phyloP scores from a whole-genome alignment of 2,888 invertebrate genomes.

The Campoletis raptor region DNA sequence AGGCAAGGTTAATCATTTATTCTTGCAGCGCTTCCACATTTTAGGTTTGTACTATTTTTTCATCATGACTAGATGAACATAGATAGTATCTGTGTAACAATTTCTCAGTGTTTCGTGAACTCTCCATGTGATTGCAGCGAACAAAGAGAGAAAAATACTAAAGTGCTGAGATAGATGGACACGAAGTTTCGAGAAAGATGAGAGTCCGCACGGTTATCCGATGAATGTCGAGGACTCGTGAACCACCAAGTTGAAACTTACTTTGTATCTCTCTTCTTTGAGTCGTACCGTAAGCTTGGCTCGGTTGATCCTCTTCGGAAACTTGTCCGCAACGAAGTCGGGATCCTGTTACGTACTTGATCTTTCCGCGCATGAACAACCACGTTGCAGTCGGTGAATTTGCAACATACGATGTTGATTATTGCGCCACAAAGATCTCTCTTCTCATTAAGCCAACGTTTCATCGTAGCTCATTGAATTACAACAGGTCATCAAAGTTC shows the following conservation, averaged over 20 bases:
- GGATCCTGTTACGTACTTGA: conserved; percentile 51
- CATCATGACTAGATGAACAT: not conserved
- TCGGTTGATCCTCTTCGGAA: conserved; percentile 24
- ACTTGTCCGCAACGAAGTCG: conserved; percentile 39
- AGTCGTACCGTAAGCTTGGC: not conserved
- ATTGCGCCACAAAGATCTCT: conserved; percentile 11
- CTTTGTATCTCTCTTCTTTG: not conserved
- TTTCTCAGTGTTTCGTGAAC: not conserved
- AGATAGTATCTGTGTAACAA: not conserved
- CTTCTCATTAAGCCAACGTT: conserved; percentile 15
- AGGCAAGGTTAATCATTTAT: not conserved
- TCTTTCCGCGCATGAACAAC: conserved; percentile 31
- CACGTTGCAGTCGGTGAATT: conserved; percentile 7
- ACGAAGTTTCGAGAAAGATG: not conserved
- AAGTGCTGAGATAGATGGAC: not conserved
- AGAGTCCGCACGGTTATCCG: conserved; percentile 20
- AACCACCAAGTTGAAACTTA: conserved; percentile 27
- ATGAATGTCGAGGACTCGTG: conserved; percentile 28
- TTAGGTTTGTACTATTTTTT: not conserved
- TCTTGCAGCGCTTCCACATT: not conserved
- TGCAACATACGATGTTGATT: conserved; percentile 24
- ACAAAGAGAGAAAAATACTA: not conserved
- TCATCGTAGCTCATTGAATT: conserved; percentile 25
- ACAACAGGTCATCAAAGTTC: not conserved
- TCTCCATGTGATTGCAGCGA: not conserved